These are phyloP conservation scores for Troides aeacus DNA, from an alignment of 2,888 invertebrate genomes.

Conservation along the genomic window DNA sequence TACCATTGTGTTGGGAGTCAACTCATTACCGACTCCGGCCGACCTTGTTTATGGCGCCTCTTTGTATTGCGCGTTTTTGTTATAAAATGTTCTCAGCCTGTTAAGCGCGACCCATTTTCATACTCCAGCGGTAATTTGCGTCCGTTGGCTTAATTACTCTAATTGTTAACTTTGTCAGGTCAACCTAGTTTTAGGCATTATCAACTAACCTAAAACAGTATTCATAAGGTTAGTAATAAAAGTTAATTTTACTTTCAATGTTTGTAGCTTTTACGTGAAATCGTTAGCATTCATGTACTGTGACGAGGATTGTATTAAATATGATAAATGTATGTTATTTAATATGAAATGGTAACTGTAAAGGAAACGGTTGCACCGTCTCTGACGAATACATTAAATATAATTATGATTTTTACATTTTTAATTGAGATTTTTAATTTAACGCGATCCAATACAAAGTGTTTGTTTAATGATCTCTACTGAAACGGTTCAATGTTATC, in stretches of 20 bases:
- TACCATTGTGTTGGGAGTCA: constrained; percentile 17
- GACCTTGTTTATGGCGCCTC: constrained; percentile 21
- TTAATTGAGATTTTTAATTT: too few species aligned
- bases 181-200: constrained; percentile 4
- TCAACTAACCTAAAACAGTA: neutral
- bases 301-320: too few species aligned
- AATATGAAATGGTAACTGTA: neutral
- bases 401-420: too few species aligned
- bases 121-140: constrained; percentile 16
- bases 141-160: constrained; percentile 18
- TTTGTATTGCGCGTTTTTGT: constrained; percentile 25
- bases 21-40: constrained; percentile 22
- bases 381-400: too few species aligned
- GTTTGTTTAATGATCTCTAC: too few species aligned
- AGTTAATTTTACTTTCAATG: neutral
- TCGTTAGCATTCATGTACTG: too few species aligned
- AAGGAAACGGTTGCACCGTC: neutral
- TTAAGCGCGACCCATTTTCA: constrained; percentile 22
- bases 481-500: too few species aligned
- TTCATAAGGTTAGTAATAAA: neutral
- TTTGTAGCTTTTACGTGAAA: neutral
- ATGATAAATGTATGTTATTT: neutral
- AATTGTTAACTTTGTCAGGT: constrained; percentile 10
- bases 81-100: constrained; percentile 22
- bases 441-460: too few species aligned